These are phyloP conservation scores for Sebastes minor DNA, from an alignment of 2,797 vertebrate genomes.

Conservation along the genomic window DNA sequence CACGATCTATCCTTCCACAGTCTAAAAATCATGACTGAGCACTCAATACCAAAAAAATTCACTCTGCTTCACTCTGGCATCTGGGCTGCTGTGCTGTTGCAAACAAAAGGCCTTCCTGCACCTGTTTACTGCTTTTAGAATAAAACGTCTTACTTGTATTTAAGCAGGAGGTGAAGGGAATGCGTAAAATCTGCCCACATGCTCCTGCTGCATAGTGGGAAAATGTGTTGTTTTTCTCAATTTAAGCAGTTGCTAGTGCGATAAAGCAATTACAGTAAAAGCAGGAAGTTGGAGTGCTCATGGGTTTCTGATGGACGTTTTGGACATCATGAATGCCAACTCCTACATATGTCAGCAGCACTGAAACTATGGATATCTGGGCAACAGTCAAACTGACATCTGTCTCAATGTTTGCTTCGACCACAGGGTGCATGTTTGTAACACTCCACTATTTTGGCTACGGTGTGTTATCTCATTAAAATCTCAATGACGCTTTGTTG, in stretches of 20 bases:
- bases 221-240: background rate
- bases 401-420: constrained; percentile 40
- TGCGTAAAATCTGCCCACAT: background rate
- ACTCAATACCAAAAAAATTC: constrained; percentile 27
- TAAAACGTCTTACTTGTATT: constrained; percentile 1
- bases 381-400: constrained; percentile 51
- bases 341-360: constrained; percentile 39
- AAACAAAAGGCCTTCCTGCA: constrained; percentile 23
- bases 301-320: constrained; percentile 38
- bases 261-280: constrained; percentile 40
- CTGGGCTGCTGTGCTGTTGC: constrained; percentile 43
- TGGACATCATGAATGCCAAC: constrained; percentile 40
- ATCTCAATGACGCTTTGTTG: background rate
- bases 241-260: constrained; percentile 2
- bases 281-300: constrained; percentile 24
- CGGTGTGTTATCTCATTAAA: background rate
- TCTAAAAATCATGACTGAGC: constrained; percentile 42
- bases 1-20: constrained; percentile 24
- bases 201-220: background rate
- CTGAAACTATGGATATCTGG: constrained; percentile 35
- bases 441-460: constrained; percentile 5
- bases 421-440: constrained; percentile 9
- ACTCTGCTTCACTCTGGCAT: constrained; percentile 33
- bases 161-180: background rate
- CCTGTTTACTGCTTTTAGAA: constrained; percentile 24